Conservation (phyloP, 1,140 invertebrate species). For the Bombus cullumanus region DNA sequence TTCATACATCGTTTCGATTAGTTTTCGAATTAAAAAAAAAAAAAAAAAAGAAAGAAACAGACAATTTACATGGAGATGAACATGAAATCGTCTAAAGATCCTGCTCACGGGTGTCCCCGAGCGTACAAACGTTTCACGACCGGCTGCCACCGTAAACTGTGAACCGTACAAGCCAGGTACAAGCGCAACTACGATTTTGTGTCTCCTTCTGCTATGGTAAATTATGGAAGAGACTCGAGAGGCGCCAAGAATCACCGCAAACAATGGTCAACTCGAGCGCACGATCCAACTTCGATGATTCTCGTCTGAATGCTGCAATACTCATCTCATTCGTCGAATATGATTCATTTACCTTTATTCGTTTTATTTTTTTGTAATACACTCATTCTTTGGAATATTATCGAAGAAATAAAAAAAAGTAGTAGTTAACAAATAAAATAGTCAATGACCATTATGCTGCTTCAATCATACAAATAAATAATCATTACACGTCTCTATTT, state of each 20-base stretch:
- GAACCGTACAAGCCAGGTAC: slow-evolving; percentile 49
- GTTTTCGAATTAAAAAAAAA: neutral
- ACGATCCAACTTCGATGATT: neutral
- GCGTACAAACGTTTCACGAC: slow-evolving; percentile 42
- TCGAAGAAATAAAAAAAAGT: no score
- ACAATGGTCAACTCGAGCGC: slow-evolving; percentile 11
- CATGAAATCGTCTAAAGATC: neutral
- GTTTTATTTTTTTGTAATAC: neutral
- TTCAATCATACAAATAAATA: no score
- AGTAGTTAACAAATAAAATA: no score
- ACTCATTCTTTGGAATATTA: neutral
- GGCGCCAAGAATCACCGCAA: slow-evolving; percentile 37
- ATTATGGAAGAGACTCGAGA: slow-evolving; percentile 53
- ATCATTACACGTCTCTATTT: no score
- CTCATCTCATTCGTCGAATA: neutral
- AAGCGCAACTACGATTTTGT: slow-evolving; percentile 28
- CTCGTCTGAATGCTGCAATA: neutral
- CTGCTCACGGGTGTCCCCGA: slow-evolving; percentile 1
- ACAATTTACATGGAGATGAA: neutral
- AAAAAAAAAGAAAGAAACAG: neutral
- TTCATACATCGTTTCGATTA: neutral
- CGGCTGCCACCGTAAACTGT: slow-evolving; percentile 51
- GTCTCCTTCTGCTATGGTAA: slow-evolving; percentile 44
- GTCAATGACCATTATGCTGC: no score
- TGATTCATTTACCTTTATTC: neutral